A percentile compares a stretch with the other conserved stretches of the same genome.
Evolutionary conservation across 2,888 invertebrate genomes (phyloP).

Genomic region (Listrodromus nycthemerus): DNA sequence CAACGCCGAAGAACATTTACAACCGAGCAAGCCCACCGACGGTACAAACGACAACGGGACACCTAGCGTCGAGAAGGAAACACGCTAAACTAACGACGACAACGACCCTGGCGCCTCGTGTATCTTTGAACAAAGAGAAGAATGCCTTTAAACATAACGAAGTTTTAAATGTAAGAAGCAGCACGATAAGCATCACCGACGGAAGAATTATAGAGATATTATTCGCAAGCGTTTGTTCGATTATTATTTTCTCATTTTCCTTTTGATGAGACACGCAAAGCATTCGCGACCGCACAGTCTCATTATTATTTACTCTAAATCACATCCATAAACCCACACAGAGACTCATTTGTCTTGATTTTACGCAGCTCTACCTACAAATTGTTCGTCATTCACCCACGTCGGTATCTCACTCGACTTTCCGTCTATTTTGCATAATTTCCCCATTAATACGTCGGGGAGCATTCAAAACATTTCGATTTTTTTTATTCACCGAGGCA

Average conservation of each 20-base stretch:
- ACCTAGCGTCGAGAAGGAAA: conserved; percentile 74
- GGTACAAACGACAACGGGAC: conserved; percentile 79
- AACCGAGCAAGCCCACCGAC: conserved; percentile 80
- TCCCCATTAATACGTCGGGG: conserved; percentile 23
- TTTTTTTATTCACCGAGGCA: conserved; percentile 4
- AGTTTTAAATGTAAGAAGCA: conserved; percentile 71
- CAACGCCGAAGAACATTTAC: conserved; percentile 75
- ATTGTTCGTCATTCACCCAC: conserved; percentile 33
- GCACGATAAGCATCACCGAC: conserved; percentile 40
- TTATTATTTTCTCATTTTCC: conserved; percentile 42
- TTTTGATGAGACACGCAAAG: conserved; percentile 34
- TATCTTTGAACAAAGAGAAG: conserved; percentile 77
- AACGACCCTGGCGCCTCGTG: conserved; percentile 76
- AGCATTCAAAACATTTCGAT: conserved; percentile 31
- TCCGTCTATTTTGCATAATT: conserved; percentile 43
- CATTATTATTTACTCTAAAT: not conserved
- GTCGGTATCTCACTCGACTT: conserved; percentile 17
- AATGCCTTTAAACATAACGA: conserved; percentile 79
- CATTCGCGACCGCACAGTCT: not conserved
- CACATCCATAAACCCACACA: not conserved
- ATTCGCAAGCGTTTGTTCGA: conserved; percentile 42
- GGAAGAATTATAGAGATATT: conserved; percentile 35
- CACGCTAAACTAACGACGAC: conserved; percentile 72
- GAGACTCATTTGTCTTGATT: conserved; percentile 12
- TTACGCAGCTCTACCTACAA: not conserved